phyloP scores from a whole-genome alignment of 2,113 vertebrate genomes.

The Stercorarius parasiticus region DNA sequence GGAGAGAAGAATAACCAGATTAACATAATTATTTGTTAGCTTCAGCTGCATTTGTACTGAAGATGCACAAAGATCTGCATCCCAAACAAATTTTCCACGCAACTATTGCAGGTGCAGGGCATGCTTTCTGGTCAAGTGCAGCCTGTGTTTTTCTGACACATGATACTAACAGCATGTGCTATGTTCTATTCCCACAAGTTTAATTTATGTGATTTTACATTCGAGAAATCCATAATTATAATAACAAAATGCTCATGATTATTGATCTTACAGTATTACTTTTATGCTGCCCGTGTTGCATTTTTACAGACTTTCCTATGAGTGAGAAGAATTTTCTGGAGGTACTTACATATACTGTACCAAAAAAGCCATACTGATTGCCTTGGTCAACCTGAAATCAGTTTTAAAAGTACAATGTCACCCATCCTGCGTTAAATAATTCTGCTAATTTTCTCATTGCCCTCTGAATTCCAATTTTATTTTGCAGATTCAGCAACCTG shows the following conservation, averaged over 20 bases:
- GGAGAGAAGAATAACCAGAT: neutral
- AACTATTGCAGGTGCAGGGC: neutral
- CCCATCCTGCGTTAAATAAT: neutral
- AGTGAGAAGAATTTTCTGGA: neutral
- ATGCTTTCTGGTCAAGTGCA: neutral
- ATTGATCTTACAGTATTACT: neutral
- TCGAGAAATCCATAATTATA: neutral
- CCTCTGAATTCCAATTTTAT: neutral
- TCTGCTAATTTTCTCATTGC: neutral
- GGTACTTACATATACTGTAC: neutral
- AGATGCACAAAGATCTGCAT: neutral
- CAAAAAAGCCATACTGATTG: neutral
- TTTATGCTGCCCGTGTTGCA: neutral
- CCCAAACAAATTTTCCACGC: neutral
- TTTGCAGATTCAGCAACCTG: neutral
- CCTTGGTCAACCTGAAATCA: neutral
- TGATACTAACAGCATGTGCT: neutral
- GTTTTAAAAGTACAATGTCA: neutral
- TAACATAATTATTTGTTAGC: neutral
- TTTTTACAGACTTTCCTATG: neutral
- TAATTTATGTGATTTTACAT: neutral
- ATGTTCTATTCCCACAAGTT: neutral
- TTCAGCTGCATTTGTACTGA: neutral
- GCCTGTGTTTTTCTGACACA: neutral
- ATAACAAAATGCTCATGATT: neutral